These are phyloP conservation scores for Drosophila nasuta DNA, from an alignment of 1,140 invertebrate species.

Conservation along the genomic window DNA sequence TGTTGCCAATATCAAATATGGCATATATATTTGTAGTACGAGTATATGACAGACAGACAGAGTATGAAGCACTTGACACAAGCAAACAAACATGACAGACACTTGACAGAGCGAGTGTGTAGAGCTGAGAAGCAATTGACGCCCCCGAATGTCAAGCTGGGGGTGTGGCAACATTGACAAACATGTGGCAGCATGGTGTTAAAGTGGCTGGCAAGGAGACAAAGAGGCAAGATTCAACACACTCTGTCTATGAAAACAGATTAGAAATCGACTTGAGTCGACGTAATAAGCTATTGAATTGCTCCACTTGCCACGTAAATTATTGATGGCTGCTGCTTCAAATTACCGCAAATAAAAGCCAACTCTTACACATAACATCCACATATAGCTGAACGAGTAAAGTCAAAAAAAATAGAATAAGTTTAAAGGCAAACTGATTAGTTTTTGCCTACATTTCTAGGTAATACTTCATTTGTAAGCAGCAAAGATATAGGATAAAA, in stretches of 20 bases:
- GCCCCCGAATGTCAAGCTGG: background rate
- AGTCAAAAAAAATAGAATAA: background rate
- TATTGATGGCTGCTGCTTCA: constrained; percentile 22
- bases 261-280: constrained; percentile 41
- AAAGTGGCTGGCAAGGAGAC: background rate
- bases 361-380: background rate
- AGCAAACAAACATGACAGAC: constrained; percentile 76
- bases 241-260: constrained; percentile 28
- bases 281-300: constrained; percentile 30
- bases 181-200: constrained; percentile 17
- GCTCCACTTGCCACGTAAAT: constrained; percentile 28
- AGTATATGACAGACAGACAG: constrained; percentile 47
- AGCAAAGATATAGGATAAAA: no score
- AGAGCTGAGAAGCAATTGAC: constrained; percentile 21
- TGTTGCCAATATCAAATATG: constrained; percentile 58
- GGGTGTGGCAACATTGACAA: constrained; percentile 38
- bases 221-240: background rate
- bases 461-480: no score
- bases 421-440: background rate
- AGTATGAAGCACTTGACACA: constrained; percentile 63
- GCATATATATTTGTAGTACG: constrained; percentile 10
- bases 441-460: background rate
- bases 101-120: constrained; percentile 22
- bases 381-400: background rate
- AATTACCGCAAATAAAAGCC: constrained; percentile 12